Conservation (phyloP, 2,113 vertebrate species). For the Copsychus sechellarum region DNA sequence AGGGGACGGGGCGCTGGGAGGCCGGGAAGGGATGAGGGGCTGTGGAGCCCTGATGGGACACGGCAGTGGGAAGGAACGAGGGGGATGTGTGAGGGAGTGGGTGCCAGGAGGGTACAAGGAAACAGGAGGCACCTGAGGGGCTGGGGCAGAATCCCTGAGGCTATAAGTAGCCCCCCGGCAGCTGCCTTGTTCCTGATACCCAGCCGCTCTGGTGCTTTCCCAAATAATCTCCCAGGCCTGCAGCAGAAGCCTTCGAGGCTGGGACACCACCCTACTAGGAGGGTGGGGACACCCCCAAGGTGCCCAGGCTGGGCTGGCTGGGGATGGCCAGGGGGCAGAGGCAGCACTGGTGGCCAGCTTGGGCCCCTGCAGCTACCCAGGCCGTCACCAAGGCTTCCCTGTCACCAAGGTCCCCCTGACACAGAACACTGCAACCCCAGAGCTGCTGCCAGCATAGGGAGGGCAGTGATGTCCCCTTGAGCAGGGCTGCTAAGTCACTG, state of each 20-base stretch:
- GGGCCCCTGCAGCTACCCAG: not conserved
- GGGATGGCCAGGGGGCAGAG: not conserved
- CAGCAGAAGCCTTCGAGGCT: rapidly evolving
- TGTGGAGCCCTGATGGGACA: not conserved
- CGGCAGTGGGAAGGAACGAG: not conserved
- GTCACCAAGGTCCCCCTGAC: not conserved
- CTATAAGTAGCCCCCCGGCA: not conserved
- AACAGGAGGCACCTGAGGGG: no score
- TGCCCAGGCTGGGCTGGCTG: not conserved
- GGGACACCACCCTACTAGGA: not conserved
- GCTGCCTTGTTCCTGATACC: rapidly evolving
- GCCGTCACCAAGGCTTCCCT: not conserved
- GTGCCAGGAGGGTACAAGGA: not conserved
- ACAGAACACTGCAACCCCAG: not conserved
- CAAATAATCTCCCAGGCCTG: rapidly evolving
- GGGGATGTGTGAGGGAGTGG: not conserved
- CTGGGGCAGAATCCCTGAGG: not conserved
- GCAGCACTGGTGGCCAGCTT: not conserved
- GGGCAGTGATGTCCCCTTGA: not conserved
- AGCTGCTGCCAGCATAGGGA: not conserved
- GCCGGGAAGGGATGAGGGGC: no score
- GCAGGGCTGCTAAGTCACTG: rapidly evolving
- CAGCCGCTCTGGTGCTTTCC: rapidly evolving
- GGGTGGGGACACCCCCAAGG: not conserved
- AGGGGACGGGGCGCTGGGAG: no score